Percentiles rank a stretch among this genome's conserved stretches.
Conservation (phyloP, 2,888 invertebrate species). For the Automeris io region DNA sequence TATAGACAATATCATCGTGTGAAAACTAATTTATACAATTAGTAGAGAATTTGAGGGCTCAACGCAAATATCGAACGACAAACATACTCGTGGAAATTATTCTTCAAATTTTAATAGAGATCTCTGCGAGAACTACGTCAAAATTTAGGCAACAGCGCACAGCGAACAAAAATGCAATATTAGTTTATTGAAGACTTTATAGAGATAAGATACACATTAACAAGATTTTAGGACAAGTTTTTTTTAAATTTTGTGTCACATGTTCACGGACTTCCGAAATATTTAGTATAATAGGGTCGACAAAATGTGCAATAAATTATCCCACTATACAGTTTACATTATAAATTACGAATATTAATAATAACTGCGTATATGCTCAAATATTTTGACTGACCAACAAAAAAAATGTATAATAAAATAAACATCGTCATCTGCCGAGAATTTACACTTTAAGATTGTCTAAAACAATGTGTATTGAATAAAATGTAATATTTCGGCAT, state of each 20-base stretch:
- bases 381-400: constrained; percentile 74
- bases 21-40: too few species aligned
- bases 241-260: constrained; percentile 36
- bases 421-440: constrained; percentile 3
- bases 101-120: too few species aligned
- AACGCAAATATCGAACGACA: too few species aligned
- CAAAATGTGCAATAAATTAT: constrained; percentile 67
- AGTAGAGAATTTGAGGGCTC: too few species aligned
- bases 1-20: too few species aligned
- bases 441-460: constrained; percentile 1
- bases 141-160: constrained; percentile 14
- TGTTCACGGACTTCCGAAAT: constrained; percentile 33
- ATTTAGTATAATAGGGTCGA: constrained; percentile 51
- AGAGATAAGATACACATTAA: constrained; percentile 48
- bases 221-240: constrained; percentile 43
- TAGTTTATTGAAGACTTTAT: constrained; percentile 57
- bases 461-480: neutral
- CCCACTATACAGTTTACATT: constrained; percentile 51
- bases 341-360: constrained; percentile 41
- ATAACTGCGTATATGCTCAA: constrained; percentile 60
- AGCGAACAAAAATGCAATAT: constrained; percentile 34
- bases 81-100: too few species aligned
- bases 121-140: constrained; percentile 17
- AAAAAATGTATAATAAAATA: constrained; percentile 48
- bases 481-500: too few species aligned